Percentiles rank a stretch among this genome's conserved stretches.
These are phyloP conservation scores for Dascillus cervinus DNA, from an alignment of 2,888 invertebrate genomes.

Conservation along the genomic window DNA sequence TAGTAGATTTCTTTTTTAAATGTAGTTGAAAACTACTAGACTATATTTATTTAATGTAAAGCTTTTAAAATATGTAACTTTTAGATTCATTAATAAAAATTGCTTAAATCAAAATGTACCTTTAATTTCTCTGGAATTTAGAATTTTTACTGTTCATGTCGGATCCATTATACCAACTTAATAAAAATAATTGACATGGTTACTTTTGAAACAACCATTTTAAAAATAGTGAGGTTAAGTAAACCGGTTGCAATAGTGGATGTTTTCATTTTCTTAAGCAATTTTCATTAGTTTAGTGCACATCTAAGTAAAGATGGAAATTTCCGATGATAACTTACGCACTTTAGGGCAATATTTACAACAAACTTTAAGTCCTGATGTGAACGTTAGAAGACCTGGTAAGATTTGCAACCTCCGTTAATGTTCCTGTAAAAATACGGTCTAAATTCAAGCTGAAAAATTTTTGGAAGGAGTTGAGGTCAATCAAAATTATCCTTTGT, in stretches of 20 bases:
- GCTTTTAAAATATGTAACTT: too few species aligned
- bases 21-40: conserved; percentile 12
- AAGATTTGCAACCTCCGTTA: conserved; percentile 33
- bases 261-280: too few species aligned
- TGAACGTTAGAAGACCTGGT: conserved; percentile 78
- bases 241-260: too few species aligned
- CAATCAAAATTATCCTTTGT: conserved; percentile 83
- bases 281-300: too few species aligned
- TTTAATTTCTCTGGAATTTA: too few species aligned
- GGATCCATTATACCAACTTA: too few species aligned
- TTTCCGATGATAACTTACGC: conserved; percentile 76
- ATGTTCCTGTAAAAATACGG: background rate
- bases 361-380: conserved; percentile 81
- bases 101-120: too few species aligned
- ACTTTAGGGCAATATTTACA: conserved; percentile 78
- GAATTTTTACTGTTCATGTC: too few species aligned
- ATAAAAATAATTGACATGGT: too few species aligned
- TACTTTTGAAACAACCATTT: conserved; percentile 1
- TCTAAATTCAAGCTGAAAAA: conserved; percentile 74
- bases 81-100: too few species aligned
- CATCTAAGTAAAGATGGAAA: too few species aligned
- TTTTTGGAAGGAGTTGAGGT: conserved; percentile 84
- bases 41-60: conserved; percentile 9
- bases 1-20: conserved; percentile 18
- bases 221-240: background rate